Base-by-base conservation (phyloP, 2,113 vertebrate genomes). In the Bungarus multicinctus region DNA sequence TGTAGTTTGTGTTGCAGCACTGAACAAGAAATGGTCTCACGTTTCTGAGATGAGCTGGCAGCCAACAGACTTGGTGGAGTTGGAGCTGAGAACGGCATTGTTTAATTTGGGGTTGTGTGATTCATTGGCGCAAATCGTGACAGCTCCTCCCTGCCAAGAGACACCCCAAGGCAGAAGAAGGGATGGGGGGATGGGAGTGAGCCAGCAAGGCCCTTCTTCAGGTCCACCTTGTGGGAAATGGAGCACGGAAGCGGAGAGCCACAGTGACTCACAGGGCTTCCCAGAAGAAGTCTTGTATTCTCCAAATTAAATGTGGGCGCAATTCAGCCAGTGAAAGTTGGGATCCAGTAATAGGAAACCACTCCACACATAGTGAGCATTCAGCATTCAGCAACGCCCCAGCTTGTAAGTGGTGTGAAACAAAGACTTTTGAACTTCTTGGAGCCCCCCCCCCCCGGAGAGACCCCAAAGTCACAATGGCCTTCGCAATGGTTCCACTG, bases 311-410 rank as follows among this genome's bases (percentile, higher is more conserved):
- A 74, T 20, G 27, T 7, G 54, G 47, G 45, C 47, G 30, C 10
- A 23, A 60, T 52, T 22, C 11, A 90, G 12, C n/a, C 54, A 53
- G 57, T 58, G 88, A 52, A 86, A 45, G 7, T 86, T n/a, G 16
- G 45, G 58, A 58, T 85, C 50, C 20, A 58, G 10, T 27, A 14
- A 86, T 22, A 60, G 52, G 27, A 60, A 91, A 3, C 92, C 85
- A 92, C 95, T 87, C 95, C 0, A 0, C 85, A 0, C 85, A 94
- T 2, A 94, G 89, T 6, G 64, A 34, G 91, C 95, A 89, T 47
- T 92, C 43, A 95, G 74, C 87, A 81, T 43, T 89, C 94, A 96
- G 96, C 96, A 96, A 97, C 96, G 95, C 96, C 96, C 85, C 45
- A 87, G 74, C 92, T 4, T 22, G 1, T 27, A 30, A 22, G 20